Base-by-base conservation (phyloP, 2,888 invertebrate species). In the Mechanitis mazaeus region DNA sequence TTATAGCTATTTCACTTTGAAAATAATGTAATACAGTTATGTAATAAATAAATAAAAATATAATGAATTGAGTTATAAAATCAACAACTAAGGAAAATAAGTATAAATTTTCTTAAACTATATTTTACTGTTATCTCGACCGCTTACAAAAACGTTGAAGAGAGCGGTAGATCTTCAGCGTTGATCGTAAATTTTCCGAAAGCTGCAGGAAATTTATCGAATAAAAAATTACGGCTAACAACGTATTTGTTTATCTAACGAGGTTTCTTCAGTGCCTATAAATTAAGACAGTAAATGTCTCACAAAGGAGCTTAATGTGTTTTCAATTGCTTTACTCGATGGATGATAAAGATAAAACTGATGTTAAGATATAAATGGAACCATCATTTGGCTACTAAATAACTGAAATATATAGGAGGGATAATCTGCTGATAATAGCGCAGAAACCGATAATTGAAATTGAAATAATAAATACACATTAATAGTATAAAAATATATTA, bases 211-310 rank as follows among this genome's bases (percentile, higher is more conserved):
- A 61, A 64, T 67, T 65, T 64, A 63, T 59, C 59, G 60, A 54
- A 60, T 57, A 61, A 67, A 66, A 66, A 63, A 63, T 58, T 61
- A 50, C 60, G 59, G 55, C 55, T 59, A 66, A 61, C 67, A 64
- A 65, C 64, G 61, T 54, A 45, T 59, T 70, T 72, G 69, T 71
- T 70, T 69, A 71, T 68, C 64, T 67, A 64, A 61, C 56, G 58
- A 60, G 56, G 72, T 74, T 74, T 73, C 68, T 69, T 68, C 55
- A 59, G 67, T 57, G 58, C 68, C 68, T 69, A 77, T 79, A 79
- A 80, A 80, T 82, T 75, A 70, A 75, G 72, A 68, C 70, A 77
- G 75, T 83, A 78, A 83, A 80, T 68, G 77, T 77, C 79, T 75
- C 72, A 66, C 71, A 68, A 70, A 75, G 71, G 74, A 72, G 74